A percentile compares a stretch with the other conserved stretches of the same genome.
Evolutionary conservation across 2,113 vertebrate species (phyloP).

Genomic region (Corythoichthys haematopterus): DNA sequence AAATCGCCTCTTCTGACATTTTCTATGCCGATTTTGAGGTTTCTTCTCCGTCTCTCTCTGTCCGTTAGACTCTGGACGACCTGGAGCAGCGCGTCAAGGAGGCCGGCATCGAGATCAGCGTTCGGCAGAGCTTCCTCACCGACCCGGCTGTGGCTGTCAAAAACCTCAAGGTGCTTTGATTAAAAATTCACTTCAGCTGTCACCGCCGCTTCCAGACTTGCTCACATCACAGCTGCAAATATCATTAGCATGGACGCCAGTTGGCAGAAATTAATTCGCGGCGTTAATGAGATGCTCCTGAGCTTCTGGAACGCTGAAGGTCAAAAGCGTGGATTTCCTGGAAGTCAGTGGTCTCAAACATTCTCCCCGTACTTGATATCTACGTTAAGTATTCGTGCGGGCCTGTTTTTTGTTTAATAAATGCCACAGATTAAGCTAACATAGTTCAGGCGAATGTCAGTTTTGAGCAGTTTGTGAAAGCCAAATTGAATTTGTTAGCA

Average conservation of each 20-base stretch:
- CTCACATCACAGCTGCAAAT: conserved; percentile 40
- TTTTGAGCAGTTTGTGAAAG: no score
- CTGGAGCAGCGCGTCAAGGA: conserved; percentile 88
- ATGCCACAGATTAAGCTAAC: no score
- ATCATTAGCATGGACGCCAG: conserved; percentile 56
- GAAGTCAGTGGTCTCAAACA: no score
- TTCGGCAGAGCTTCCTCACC: conserved; percentile 92
- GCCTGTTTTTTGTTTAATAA: no score
- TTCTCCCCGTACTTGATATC: no score
- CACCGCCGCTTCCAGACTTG: conserved; percentile 3
- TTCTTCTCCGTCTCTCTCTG: conserved; percentile 25
- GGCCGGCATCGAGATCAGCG: conserved; percentile 91
- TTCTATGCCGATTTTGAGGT: background rate
- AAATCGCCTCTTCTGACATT: background rate
- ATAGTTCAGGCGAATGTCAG: no score
- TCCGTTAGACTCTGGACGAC: conserved; percentile 84
- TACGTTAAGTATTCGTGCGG: no score
- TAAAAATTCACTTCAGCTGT: conserved; percentile 65
- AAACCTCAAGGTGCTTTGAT: conserved; percentile 87
- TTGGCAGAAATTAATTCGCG: conserved; percentile 55
- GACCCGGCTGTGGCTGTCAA: conserved; percentile 90
- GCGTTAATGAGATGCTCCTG: conserved; percentile 52
- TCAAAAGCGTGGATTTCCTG: background rate
- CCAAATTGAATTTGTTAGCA: no score
- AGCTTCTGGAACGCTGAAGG: conserved; percentile 29